phyloP scores from a whole-genome alignment of 1,140 invertebrate genomes.

The Drosophila equinoxialis region DNA sequence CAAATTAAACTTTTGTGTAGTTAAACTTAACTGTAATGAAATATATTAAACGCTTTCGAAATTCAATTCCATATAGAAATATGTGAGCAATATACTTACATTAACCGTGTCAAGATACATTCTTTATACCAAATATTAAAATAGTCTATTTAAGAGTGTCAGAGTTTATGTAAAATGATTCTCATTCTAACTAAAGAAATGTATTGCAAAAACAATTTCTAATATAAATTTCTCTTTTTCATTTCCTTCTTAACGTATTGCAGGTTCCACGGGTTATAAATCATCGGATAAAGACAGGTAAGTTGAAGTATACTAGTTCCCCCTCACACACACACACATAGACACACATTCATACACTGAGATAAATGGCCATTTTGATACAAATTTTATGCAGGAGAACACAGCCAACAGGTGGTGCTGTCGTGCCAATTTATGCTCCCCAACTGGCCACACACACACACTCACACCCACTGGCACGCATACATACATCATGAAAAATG shows the following conservation, averaged over 20 bases:
- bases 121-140: no score
- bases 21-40: no score
- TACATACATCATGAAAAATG: conserved; percentile 59
- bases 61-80: no score
- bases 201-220: conserved; percentile 33
- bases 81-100: no score
- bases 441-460: conserved; percentile 44
- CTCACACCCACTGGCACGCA: not conserved
- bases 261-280: conserved; percentile 83
- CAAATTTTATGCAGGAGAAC: conserved; percentile 61
- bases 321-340: conserved; percentile 17
- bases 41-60: no score
- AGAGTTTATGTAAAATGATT: not conserved
- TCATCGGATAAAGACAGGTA: conserved; percentile 83
- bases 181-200: not conserved
- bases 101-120: no score
- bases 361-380: conserved; percentile 73
- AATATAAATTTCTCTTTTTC: conserved; percentile 33
- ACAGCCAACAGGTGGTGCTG: conserved; percentile 73
- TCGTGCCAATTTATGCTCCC: conserved; percentile 73
- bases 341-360: conserved; percentile 23
- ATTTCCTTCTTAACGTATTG: conserved; percentile 38
- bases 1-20: no score
- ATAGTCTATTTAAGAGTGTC: no score
- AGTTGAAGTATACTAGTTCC: conserved; percentile 71